Percentiles rank a stretch among this genome's conserved stretches.
phyloP scores from a whole-genome alignment of 2,797 vertebrate species.

The Pelochelys cantorii region DNA sequence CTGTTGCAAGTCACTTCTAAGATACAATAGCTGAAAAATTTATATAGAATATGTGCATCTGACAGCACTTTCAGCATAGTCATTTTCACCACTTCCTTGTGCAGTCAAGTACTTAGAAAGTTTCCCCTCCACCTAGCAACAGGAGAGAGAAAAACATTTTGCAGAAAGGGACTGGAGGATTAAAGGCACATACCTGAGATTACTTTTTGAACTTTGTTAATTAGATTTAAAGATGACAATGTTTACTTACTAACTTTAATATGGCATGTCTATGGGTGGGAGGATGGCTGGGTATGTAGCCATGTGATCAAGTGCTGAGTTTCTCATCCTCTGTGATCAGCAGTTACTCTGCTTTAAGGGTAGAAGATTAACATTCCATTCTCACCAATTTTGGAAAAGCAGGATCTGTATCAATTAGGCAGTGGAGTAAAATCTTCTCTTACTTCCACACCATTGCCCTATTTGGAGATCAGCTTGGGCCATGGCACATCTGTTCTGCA shows the following conservation, averaged over 20 bases:
- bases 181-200: neutral
- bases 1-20: neutral
- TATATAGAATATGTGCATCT: neutral
- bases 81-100: neutral
- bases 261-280: rapidly evolving
- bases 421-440: neutral
- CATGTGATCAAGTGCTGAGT: neutral
- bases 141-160: neutral
- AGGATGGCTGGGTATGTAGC: neutral
- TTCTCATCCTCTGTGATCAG: neutral
- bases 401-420: neutral
- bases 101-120: neutral
- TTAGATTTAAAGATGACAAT: neutral
- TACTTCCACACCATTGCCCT: neutral
- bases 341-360: neutral
- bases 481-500: neutral
- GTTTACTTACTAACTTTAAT: neutral
- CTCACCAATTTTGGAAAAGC: neutral
- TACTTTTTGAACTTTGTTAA: neutral
- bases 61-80: neutral
- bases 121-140: neutral
- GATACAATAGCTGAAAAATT: neutral
- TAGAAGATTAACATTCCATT: neutral
- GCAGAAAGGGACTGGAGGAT: neutral
- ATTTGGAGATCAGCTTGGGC: neutral